Base-by-base conservation (phyloP, 1,140 invertebrate genomes). In the Drosophila sturtevanti region DNA sequence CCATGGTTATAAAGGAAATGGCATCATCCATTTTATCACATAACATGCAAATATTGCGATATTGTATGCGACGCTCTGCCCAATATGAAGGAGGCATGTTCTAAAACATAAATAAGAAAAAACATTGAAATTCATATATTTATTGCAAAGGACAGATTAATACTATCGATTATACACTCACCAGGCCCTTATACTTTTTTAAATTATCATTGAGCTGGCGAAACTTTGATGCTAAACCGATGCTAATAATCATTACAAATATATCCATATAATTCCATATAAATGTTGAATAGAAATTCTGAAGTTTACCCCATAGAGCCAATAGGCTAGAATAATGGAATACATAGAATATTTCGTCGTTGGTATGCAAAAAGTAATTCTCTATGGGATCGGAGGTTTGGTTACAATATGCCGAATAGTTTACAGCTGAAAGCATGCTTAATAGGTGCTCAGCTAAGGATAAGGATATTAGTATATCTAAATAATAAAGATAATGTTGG, bases 211-310 rank as follows among this genome's bases (percentile, higher is more conserved):
- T 91, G 1, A 92, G 79, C 62, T 89, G 89, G 0, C 77, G 69
- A 58, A 92, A 92, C 54, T 73, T 86, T 5, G 72, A 48, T 0
- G 87, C 67, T 60, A 92, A 59, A 1, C 91, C 91, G 59, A 91
- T 78, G 69, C 91, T 91, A 1, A 92, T 70, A 60, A 92, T 77
- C 91, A 92, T 92, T n/a, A 92, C 84, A 63, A 92, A 90, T 14
- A 90, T 62, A 64, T 92, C 90, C 86, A 91, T 91, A 51, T 89
- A 92, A 55, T 79, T 92, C 91, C 91, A 91, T 10, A 89, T 77
- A 4, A 92, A 92, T 1, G 91, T 92, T 0, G 77, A 79, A 21
- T 81, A 79, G 7, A 92, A 55, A 58, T 91, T 90, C 44, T 81
- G 71, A 9, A 90, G 31, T 65, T 92, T 92, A 12, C 84, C 89